Conservation (phyloP, 2,113 vertebrate species). For the Jaculus jaculus region DNA sequence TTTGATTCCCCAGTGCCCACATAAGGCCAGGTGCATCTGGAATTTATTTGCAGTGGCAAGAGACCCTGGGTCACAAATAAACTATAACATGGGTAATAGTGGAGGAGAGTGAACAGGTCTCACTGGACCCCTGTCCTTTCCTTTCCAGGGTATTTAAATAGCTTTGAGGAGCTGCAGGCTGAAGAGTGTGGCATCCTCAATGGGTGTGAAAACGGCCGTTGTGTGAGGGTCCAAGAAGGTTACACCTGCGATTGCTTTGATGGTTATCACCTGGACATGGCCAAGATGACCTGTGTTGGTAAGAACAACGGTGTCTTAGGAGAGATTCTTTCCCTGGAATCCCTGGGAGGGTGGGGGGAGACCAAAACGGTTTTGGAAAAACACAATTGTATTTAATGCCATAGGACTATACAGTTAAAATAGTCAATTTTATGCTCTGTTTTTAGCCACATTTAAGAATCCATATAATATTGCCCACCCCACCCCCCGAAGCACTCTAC, state of each 20-base stretch:
- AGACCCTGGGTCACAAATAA: neutral
- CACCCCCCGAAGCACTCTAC: neutral
- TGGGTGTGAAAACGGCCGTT: slow-evolving; percentile 97
- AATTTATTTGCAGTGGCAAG: too few relatives aligned
- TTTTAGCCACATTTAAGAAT: neutral
- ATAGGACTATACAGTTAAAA: neutral
- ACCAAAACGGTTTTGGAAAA: neutral
- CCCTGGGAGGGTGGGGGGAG: neutral
- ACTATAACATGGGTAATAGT: neutral
- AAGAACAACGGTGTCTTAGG: slow-evolving; percentile 61
- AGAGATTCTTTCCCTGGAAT: neutral
- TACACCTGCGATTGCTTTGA: slow-evolving; percentile 99
- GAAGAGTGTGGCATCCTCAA: slow-evolving; percentile 98
- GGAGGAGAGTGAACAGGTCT: neutral
- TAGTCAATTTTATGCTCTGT: neutral
- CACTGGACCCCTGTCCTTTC: slow-evolving; percentile 25
- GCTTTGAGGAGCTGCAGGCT: slow-evolving; percentile 94
- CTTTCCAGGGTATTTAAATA: slow-evolving; percentile 84
- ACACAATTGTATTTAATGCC: neutral
- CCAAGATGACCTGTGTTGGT: slow-evolving; percentile 97
- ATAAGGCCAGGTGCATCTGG: too few relatives aligned
- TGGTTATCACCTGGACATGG: slow-evolving; percentile 94
- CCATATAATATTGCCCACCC: neutral
- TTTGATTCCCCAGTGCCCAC: too few relatives aligned
- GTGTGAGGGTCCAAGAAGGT: slow-evolving; percentile 97